A percentile compares a stretch with the other conserved stretches of the same genome.
Evolutionary conservation across 1,140 invertebrate genomes (phyloP).

Genomic region (Dendrolimus kikuchii): DNA sequence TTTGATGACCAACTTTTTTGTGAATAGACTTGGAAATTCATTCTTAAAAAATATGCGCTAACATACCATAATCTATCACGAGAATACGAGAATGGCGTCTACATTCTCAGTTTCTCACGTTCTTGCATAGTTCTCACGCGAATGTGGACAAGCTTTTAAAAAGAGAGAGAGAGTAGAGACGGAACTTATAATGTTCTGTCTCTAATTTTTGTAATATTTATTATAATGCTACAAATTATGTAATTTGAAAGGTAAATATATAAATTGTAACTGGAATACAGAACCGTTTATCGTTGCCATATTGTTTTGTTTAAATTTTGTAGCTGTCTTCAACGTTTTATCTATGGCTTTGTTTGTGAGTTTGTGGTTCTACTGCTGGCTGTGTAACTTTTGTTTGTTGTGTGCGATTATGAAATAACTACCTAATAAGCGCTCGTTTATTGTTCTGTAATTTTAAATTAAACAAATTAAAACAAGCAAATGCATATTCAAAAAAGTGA

Average conservation of each 20-base stretch:
- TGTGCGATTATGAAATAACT: too few species aligned
- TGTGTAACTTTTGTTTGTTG: too few species aligned
- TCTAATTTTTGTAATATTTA: neutral
- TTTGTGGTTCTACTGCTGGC: neutral
- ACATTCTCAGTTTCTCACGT: too few species aligned
- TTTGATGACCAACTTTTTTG: too few species aligned
- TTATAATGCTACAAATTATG: neutral
- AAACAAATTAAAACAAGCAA: constrained; percentile 22
- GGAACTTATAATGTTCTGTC: too few species aligned
- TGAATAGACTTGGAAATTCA: too few species aligned
- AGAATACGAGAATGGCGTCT: too few species aligned
- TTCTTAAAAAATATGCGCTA: too few species aligned
- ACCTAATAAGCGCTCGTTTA: neutral
- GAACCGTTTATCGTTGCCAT: constrained; percentile 11
- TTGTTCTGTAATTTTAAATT: constrained; percentile 1
- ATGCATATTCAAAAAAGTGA: constrained; percentile 13
- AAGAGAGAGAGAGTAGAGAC: too few species aligned
- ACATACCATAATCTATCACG: too few species aligned
- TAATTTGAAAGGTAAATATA: neutral
- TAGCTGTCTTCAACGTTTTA: constrained; percentile 9
- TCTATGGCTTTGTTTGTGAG: constrained; percentile 8
- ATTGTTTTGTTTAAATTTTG: constrained; percentile 19
- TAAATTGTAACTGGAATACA: neutral
- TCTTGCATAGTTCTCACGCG: too few species aligned
- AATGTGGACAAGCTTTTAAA: too few species aligned